These are phyloP conservation scores for Phyllopteryx taeniolatus DNA, from an alignment of 2,113 vertebrate genomes.

Conservation along the genomic window DNA sequence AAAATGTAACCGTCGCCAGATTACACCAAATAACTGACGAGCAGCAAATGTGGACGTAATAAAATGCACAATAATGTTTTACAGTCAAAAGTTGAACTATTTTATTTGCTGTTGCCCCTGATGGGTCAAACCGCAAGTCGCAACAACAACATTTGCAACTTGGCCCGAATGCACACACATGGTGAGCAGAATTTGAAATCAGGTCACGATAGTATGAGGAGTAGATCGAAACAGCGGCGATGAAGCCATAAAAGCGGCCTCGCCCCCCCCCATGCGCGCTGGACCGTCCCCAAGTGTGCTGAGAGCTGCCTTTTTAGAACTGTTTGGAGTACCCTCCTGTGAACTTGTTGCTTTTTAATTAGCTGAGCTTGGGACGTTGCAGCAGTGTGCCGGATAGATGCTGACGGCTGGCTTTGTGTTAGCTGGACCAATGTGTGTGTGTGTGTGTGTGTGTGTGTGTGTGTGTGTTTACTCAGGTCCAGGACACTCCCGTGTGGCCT, in stretches of 20 bases:
- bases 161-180: not conserved
- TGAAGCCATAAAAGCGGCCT: conserved; percentile 61
- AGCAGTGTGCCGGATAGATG: conserved; percentile 59
- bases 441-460: not conserved
- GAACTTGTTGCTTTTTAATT: conserved; percentile 83
- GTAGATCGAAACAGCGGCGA: conserved; percentile 47
- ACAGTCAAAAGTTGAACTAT: conserved; percentile 23
- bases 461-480: conserved; percentile 45
- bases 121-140: not conserved
- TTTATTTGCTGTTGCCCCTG: conserved; percentile 12
- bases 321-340: conserved; percentile 72
- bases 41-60: not conserved
- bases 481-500: conserved; percentile 52
- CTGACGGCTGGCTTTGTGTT: conserved; percentile 71
- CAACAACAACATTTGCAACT: conserved; percentile 16
- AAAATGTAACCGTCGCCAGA: conserved; percentile 12
- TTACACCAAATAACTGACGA: conserved; percentile 21
- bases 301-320: conserved; percentile 73
- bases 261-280: conserved; percentile 46
- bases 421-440: conserved; percentile 44
- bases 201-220: conserved; percentile 46
- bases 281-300: conserved; percentile 75
- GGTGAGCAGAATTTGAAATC: conserved; percentile 38
- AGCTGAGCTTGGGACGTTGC: conserved; percentile 66
- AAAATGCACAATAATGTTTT: not conserved